phyloP scores from a whole-genome alignment of 1,140 invertebrate genomes.

The Drosophila pallidifrons region DNA sequence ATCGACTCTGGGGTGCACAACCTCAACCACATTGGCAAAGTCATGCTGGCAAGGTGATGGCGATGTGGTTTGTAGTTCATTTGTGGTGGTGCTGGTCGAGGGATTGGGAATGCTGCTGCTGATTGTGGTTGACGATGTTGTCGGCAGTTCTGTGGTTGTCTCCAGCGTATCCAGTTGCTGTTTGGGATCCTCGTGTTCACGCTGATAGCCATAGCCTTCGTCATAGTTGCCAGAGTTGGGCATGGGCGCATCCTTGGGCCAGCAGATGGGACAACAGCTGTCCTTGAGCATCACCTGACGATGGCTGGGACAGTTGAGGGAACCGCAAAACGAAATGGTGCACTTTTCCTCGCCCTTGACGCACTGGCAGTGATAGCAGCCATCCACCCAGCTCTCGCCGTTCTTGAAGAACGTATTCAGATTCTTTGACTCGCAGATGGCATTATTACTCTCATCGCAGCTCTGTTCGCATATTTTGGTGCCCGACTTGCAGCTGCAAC shows the following conservation, averaged over 20 bases:
- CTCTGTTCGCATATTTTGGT: constrained; percentile 65
- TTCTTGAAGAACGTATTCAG: constrained; percentile 66
- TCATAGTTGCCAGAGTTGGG: constrained; percentile 46
- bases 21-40: constrained; percentile 58
- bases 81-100: constrained; percentile 9
- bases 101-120: constrained; percentile 11
- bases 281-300: constrained; percentile 70
- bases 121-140: not conserved
- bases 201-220: constrained; percentile 46
- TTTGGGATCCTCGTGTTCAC: constrained; percentile 6
- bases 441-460: constrained; percentile 65
- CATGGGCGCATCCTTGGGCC: constrained; percentile 71
- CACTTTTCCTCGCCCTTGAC: constrained; percentile 72
- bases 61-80: constrained; percentile 12
- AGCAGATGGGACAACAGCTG: constrained; percentile 77
- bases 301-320: constrained; percentile 68
- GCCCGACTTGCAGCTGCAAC: constrained; percentile 66
- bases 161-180: not conserved
- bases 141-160: constrained; percentile 8
- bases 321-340: constrained; percentile 63
- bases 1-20: constrained; percentile 21
- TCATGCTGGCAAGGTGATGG: constrained; percentile 50
- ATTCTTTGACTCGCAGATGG: constrained; percentile 72
- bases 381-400: constrained; percentile 72
- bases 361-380: constrained; percentile 74